A percentile compares a stretch with the other conserved stretches of the same genome.
These are phyloP conservation scores for Patella ulyssiponensis DNA, from an alignment of 2,888 invertebrate species.

Conservation along the genomic window DNA sequence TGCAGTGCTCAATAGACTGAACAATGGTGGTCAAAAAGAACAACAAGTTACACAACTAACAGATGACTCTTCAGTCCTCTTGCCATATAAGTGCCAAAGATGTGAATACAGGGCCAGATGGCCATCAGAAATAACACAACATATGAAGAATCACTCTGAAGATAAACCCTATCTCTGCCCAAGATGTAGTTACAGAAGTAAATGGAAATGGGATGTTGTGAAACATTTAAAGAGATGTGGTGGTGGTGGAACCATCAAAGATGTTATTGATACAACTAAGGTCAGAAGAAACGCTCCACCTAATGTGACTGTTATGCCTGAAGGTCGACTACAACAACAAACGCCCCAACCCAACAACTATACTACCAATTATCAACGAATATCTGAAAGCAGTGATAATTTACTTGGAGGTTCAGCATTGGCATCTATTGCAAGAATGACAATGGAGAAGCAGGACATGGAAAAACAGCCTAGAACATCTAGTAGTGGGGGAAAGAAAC, in stretches of 20 bases:
- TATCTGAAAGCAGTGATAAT: background rate
- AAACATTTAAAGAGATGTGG: conserved; percentile 71
- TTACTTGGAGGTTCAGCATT: background rate
- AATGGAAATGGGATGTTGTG: conserved; percentile 73
- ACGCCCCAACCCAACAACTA: conserved; percentile 30
- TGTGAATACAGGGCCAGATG: conserved; percentile 72
- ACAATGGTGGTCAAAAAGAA: conserved; percentile 14
- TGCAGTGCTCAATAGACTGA: conserved; percentile 37
- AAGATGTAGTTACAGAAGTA: conserved; percentile 70
- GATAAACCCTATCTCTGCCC: conserved; percentile 71
- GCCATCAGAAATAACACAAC: conserved; percentile 72
- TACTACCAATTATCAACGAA: background rate
- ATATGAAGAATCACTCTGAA: conserved; percentile 72
- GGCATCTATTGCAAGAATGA: conserved; percentile 4
- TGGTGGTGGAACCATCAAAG: conserved; percentile 75
- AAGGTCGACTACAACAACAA: conserved; percentile 46
- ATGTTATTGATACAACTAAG: conserved; percentile 68
- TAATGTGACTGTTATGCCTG: conserved; percentile 64
- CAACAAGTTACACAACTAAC: conserved; percentile 10
- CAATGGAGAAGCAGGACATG: background rate
- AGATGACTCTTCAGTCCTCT: conserved; percentile 39
- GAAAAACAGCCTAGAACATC: background rate
- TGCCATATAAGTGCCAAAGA: conserved; percentile 69
- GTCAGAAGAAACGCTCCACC: conserved; percentile 58
- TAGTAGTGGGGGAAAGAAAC: conserved; percentile 12